Conservation (phyloP, 2,888 invertebrate genomes). For the Tipula unca region DNA sequence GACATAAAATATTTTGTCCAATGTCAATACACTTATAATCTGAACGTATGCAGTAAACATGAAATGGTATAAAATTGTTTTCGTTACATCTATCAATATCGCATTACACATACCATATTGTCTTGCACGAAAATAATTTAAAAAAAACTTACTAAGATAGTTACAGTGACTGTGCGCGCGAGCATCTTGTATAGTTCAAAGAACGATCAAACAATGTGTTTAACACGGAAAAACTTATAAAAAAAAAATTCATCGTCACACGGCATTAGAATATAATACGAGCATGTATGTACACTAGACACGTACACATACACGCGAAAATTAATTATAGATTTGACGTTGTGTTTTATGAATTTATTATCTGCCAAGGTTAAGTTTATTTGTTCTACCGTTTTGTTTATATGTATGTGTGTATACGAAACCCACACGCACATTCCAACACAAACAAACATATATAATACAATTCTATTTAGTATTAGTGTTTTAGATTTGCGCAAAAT, state of each 20-base stretch:
- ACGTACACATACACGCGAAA: background rate
- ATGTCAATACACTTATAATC: background rate
- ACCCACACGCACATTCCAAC: background rate
- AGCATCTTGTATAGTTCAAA: background rate
- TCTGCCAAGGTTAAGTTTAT: slow-evolving; percentile 18
- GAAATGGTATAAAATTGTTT: background rate
- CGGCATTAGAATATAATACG: background rate
- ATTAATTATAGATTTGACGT: slow-evolving; percentile 19
- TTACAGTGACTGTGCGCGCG: background rate
- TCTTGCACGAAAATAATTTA: background rate
- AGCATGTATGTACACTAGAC: background rate
- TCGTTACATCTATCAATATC: background rate
- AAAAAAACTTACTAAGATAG: no score
- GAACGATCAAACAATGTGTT: background rate
- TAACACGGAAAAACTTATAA: background rate
- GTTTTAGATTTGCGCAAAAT: background rate
- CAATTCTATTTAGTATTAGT: background rate
- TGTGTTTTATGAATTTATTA: slow-evolving; percentile 17
- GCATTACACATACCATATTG: background rate
- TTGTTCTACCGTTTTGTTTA: background rate
- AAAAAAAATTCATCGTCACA: background rate
- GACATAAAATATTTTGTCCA: background rate
- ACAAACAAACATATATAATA: no score
- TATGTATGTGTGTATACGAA: background rate
- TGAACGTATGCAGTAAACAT: background rate